Conservation (phyloP, 1,140 invertebrate genomes). For the Drosophila quadrilineata region DNA sequence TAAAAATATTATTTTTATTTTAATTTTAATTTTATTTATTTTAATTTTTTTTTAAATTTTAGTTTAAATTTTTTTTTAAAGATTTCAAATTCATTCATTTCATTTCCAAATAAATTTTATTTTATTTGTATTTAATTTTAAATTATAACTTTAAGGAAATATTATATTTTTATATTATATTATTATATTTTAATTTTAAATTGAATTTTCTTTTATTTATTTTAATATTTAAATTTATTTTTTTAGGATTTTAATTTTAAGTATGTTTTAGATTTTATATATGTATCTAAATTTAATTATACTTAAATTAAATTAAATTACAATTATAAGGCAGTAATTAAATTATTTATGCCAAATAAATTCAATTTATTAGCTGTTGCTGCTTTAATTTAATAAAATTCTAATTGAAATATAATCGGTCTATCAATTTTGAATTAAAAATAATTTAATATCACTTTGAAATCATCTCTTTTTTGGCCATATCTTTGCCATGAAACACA, state of each 20-base stretch:
- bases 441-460: constrained; percentile 16
- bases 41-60: neutral
- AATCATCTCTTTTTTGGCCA: too few species aligned
- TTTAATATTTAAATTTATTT: neutral
- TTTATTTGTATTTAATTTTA: too few species aligned
- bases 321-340: too few species aligned
- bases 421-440: constrained; percentile 27
- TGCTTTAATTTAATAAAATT: constrained; percentile 6
- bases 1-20: neutral
- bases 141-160: neutral
- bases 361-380: neutral
- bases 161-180: too few species aligned
- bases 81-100: too few species aligned
- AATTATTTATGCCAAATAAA: too few species aligned
- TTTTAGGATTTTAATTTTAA: neutral
- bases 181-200: neutral
- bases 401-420: constrained; percentile 14
- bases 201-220: neutral
- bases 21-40: neutral
- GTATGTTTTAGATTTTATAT: too few species aligned
- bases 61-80: too few species aligned
- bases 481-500: too few species aligned
- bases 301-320: too few species aligned
- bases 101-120: too few species aligned
- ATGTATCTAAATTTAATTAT: too few species aligned